Conservation (phyloP, 2,888 invertebrate species). For the Cordilura impudica region DNA sequence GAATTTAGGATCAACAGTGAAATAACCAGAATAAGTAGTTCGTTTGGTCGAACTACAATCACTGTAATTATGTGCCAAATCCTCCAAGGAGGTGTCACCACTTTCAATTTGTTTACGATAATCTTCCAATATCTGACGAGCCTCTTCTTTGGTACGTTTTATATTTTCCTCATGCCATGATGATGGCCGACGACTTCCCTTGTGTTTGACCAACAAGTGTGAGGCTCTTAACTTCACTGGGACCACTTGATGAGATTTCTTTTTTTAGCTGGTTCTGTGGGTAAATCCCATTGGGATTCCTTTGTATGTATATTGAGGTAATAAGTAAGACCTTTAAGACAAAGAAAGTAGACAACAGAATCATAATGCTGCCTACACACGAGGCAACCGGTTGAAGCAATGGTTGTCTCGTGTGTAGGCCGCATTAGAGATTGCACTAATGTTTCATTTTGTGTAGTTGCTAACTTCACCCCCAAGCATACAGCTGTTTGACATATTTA, state of each 20-base stretch:
- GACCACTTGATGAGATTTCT: constrained; percentile 74
- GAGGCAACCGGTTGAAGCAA: no score
- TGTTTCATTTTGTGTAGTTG: no score
- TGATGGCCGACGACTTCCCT: constrained; percentile 90
- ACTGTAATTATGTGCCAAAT: constrained; percentile 93
- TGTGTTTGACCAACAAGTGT: constrained; percentile 92
- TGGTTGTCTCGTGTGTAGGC: no score
- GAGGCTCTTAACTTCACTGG: constrained; percentile 91
- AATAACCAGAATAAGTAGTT: constrained; percentile 83
- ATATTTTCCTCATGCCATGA: constrained; percentile 98
- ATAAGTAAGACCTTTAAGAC: constrained; percentile 89
- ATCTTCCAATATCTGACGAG: constrained; percentile 89
- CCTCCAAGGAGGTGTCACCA: constrained; percentile 89
- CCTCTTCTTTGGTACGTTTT: constrained; percentile 94
- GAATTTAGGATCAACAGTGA: constrained; percentile 88
- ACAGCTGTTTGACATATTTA: constrained; percentile 11
- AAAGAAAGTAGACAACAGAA: background rate
- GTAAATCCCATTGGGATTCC: constrained; percentile 98
- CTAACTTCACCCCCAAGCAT: background rate
- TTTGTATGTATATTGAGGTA: constrained; percentile 97
- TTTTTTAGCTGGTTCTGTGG: constrained; percentile 81
- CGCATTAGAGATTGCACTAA: no score
- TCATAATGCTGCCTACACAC: no score
- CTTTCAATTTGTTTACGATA: constrained; percentile 82
- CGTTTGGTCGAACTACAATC: constrained; percentile 98